phyloP scores from a whole-genome alignment of 2,888 invertebrate genomes.

The Anaspis maculata region DNA sequence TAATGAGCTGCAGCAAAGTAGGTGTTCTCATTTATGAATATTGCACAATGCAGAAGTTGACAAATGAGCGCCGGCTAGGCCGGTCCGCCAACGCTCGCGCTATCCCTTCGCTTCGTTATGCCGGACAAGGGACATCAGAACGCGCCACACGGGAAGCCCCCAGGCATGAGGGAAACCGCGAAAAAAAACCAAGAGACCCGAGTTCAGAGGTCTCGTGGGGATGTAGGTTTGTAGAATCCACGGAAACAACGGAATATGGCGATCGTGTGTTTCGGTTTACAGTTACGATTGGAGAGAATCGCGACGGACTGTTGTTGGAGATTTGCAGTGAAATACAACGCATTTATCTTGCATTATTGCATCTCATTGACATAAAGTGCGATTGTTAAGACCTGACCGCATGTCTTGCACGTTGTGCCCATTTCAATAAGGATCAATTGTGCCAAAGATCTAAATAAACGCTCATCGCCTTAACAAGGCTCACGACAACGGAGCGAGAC shows the following conservation, averaged over 20 bases:
- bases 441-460: constrained; percentile 8
- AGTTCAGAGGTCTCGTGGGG: constrained; percentile 1
- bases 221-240: constrained; percentile 11
- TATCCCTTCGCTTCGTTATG: too few relatives aligned
- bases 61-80: constrained; percentile 10
- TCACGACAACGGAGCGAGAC: too few relatives aligned
- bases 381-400: too few relatives aligned
- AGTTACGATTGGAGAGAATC: constrained; percentile 4
- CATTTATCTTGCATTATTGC: constrained; percentile 11
- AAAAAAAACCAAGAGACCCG: too few relatives aligned
- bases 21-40: constrained; percentile 24
- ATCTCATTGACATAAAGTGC: constrained; percentile 12
- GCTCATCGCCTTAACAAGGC: too few relatives aligned
- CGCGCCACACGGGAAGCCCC: too few relatives aligned
- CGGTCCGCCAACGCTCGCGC: not conserved
- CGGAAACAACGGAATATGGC: constrained; percentile 2
- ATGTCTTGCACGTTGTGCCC: constrained; percentile 8
- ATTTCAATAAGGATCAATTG: constrained; percentile 5
- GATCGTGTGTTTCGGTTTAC: constrained; percentile 9
- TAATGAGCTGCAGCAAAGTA: constrained; percentile 22
- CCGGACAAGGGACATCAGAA: too few relatives aligned
- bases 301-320: not conserved
- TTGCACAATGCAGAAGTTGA: constrained; percentile 18
- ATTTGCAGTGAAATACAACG: constrained; percentile 5
- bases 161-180: too few relatives aligned